These are phyloP conservation scores for Agrilus planipennis DNA, from an alignment of 1,140 invertebrate species.

Conservation along the genomic window DNA sequence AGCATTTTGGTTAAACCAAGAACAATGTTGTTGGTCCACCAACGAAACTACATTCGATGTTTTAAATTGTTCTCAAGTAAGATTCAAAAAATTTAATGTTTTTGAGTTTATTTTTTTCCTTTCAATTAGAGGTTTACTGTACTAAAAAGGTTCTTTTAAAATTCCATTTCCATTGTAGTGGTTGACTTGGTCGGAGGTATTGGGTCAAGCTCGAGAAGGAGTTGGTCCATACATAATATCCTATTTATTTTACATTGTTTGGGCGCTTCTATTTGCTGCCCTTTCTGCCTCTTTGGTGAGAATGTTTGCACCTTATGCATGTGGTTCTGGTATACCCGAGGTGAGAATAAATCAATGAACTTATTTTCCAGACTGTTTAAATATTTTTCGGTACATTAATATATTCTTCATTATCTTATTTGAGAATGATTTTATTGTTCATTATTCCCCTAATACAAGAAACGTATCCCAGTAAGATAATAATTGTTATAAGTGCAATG, in stretches of 20 bases:
- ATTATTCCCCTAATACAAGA: no score
- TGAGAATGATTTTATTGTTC: no score
- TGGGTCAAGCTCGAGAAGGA: conserved; percentile 64
- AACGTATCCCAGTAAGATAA: no score
- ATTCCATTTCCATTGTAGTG: conserved; percentile 57
- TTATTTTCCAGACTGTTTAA: conserved; percentile 9
- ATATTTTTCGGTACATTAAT: no score
- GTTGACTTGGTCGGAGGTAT: conserved; percentile 88
- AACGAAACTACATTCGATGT: conserved; percentile 88
- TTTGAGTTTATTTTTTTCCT: no score
- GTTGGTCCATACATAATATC: conserved; percentile 83
- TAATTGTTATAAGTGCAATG: no score
- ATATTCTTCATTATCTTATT: no score
- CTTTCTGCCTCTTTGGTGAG: conserved; percentile 88
- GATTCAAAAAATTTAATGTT: conserved; percentile 2
- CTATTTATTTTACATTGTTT: conserved; percentile 88
- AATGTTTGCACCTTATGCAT: conserved; percentile 99
- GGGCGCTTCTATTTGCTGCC: conserved; percentile 85
- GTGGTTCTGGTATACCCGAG: conserved; percentile 98
- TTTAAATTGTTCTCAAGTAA: conserved; percentile 78
- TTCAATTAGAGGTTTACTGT: background rate
- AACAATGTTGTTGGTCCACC: conserved; percentile 99
- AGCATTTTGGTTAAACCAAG: conserved; percentile 97
- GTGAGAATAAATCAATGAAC: conserved; percentile 35
- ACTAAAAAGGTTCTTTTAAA: conserved; percentile 3